phyloP scores from a whole-genome alignment of 1,140 invertebrate genomes.

The Kradibia gibbosae region DNA sequence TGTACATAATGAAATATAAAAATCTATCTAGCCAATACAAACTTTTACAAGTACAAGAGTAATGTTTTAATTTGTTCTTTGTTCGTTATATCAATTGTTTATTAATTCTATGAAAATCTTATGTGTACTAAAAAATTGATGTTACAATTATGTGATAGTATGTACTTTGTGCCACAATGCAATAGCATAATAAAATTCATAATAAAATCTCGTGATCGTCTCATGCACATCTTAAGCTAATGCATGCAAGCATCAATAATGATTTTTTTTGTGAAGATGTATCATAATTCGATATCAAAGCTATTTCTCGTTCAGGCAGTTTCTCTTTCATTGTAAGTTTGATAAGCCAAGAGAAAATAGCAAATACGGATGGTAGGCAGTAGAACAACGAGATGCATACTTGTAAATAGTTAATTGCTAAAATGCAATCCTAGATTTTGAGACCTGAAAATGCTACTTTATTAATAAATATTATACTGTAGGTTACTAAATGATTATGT shows the following conservation, averaged over 20 bases:
- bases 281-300: not conserved
- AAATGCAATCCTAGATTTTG: too few relatives aligned
- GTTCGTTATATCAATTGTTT: not conserved
- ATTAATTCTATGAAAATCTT: constrained; percentile 9
- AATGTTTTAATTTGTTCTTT: not conserved
- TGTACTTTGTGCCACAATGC: constrained; percentile 5
- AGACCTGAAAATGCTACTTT: too few relatives aligned
- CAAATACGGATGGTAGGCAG: not conserved
- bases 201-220: constrained; percentile 11
- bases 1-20: constrained; percentile 11
- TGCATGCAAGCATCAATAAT: not conserved
- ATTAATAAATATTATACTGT: too few relatives aligned
- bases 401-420: not conserved
- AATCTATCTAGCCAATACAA: constrained; percentile 38
- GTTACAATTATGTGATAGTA: constrained; percentile 18
- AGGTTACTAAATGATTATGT: too few relatives aligned
- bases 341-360: not conserved
- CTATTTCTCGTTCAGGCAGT: not conserved
- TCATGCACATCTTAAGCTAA: not conserved
- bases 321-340: not conserved
- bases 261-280: not conserved
- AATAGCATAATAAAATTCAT: not conserved
- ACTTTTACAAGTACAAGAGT: not conserved
- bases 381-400: not conserved
- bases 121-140: not conserved